These are phyloP conservation scores for Stenurella melanura DNA, from an alignment of 2,888 invertebrate genomes.

Conservation along the genomic window DNA sequence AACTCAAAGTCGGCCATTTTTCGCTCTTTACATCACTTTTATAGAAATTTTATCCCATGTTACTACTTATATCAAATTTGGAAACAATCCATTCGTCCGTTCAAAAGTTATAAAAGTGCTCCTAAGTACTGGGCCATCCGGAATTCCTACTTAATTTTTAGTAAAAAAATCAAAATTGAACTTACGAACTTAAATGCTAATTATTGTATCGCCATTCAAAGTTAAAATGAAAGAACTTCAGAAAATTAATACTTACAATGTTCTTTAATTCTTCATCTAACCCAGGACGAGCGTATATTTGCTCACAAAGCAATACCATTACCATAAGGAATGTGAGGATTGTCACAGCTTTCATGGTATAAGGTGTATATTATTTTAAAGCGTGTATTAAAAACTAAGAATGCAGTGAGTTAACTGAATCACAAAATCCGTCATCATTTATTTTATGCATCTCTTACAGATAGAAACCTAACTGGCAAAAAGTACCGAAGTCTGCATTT, in stretches of 20 bases:
- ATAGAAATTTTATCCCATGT: no score
- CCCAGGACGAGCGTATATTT: constrained; percentile 24
- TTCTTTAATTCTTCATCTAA: constrained; percentile 20
- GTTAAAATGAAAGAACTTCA: no score
- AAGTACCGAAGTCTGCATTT: not conserved
- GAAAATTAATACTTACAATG: constrained; percentile 18
- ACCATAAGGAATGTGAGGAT: constrained; percentile 15
- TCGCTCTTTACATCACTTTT: no score
- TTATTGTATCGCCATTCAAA: no score
- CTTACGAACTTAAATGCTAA: no score
- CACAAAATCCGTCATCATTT: not conserved
- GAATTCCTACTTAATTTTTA: no score
- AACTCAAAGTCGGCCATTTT: no score
- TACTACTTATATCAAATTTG: no score
- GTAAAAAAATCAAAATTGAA: no score
- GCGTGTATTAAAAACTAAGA: not conserved
- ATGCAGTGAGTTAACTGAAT: not conserved
- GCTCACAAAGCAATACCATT: constrained; percentile 9
- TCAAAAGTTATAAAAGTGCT: no score
- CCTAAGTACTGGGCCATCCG: no score
- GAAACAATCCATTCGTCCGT: no score
- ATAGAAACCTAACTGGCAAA: not conserved
- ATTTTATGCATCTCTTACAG: not conserved
- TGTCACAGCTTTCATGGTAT: not conserved
- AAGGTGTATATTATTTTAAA: not conserved